Evolutionary conservation across 2,797 vertebrate genomes (phyloP), one percentile per base, ranked within the genome.

Genomic region (Amazonetta brasiliensis): DNA sequence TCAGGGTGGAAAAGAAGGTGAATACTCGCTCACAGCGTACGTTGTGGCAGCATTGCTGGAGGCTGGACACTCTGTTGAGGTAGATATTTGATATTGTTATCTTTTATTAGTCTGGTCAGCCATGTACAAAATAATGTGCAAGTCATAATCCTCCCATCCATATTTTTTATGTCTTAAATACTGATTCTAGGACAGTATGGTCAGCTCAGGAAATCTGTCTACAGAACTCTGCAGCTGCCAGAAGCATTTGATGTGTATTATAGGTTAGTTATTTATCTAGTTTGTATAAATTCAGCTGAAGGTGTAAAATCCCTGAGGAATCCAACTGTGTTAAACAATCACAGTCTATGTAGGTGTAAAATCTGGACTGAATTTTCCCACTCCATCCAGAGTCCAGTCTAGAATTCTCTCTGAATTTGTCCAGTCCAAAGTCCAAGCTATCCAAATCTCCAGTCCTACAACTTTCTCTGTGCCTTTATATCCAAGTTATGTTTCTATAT

Each of bases 41-140:
- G 80, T 98, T 43, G 93, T 96, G 6, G 91, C 96, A 21, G 96
- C 97, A 0, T 54, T 98, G 79, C 82, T 97, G 84, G 97, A 98
- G 59, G 97, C 93, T 90, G 96, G 97, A 48, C 94, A 96, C 37
- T 52, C 88, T 15, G 67, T 28, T 60, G 48, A 16, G 5, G 88
- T 85, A 93, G 9, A 93, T 55, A 12, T 86, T 93, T 87, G 75
- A 46, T 81, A 46, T 50, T 26, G 35, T 21, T 41, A 44, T 26
- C 11, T 11, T 71, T 26, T 92, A 5, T 60, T 71, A 66, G n/a
- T 26, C 30, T 17, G 11, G 21, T 31, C 54, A 84, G 37, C 7
- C 31, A 6, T 44, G 35, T 22, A 30, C 56, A 35, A 75, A 88
- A 54, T 55, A 50, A 22, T 37, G 60, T 21, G 41, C 18, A 84